Evolutionary conservation across 2,888 invertebrate genomes (phyloP), one percentile per base, ranked within the genome.

Genomic region (Cantharis rustica): DNA sequence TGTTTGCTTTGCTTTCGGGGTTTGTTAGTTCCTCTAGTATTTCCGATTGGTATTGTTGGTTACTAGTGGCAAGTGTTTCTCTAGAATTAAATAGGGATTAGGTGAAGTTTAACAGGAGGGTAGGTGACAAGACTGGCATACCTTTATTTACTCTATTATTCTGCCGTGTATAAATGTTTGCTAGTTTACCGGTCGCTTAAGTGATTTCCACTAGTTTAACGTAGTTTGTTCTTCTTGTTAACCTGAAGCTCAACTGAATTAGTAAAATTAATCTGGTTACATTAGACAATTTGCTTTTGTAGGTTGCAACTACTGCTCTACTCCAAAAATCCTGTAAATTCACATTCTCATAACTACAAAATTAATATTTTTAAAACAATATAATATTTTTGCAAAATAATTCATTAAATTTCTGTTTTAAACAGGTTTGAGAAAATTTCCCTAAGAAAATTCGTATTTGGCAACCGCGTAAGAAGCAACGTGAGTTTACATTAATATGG

Each of bases 111-210:
- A 70, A 72, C 72, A 77, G 26, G 72, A 72, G 62, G 77, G 70
- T 75, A 77, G 74, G 74, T 75, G 71, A 75, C 74, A 74, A 74
- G 71, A 73, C 74, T 74, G 71, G 72, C 17, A 68, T 72, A 64
- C 77, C 75, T 69, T 75, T 75, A 74, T 74, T 77, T 77, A 75
- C 75, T 72, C 75, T 72, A 77, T 77, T 75, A 77, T 77, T 75
- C 73, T 77, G 68, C 75, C 73, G 71, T 75, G 68, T 75, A 75
- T 72, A 77, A 77, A 77, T 75, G 77, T 77, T 77, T 77, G 72
- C 75, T 77, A 75, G 75, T 75, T 77, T 77, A 77, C 72, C 75
- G 75, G 77, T 75, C 77, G 75, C 72, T 77, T 75, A 77, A 77
- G 77, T 75, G 75, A 75, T 77, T 77, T 75, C 66, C 73, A 72